Conservation (phyloP, 2,113 vertebrate species). For the Neogale vison region DNA sequence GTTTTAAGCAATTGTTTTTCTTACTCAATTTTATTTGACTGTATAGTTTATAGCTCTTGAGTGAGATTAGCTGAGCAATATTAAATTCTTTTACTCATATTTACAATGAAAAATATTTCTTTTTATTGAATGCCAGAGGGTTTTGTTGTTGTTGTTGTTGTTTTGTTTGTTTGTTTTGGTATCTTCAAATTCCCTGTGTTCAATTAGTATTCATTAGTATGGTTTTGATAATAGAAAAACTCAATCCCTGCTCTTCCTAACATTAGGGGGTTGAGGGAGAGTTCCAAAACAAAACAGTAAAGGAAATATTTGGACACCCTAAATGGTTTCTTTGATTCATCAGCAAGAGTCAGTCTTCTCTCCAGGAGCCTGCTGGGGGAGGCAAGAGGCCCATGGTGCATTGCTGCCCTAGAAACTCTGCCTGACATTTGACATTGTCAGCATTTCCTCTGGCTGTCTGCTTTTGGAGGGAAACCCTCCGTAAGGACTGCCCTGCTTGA, state of each 20-base stretch:
- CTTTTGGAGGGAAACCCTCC: conserved; percentile 46
- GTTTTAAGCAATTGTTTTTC: conserved; percentile 40
- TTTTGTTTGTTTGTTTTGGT: neutral
- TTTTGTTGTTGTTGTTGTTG: neutral
- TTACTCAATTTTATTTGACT: neutral
- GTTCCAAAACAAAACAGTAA: conserved; percentile 18
- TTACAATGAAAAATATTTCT: conserved; percentile 39
- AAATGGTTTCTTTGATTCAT: neutral
- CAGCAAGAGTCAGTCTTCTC: neutral
- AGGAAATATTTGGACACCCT: neutral
- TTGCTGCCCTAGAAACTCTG: conserved; percentile 40
- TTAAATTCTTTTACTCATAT: neutral
- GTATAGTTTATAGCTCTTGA: neutral
- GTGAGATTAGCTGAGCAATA: conserved; percentile 11
- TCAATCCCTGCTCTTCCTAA: neutral
- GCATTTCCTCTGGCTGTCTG: conserved; percentile 60
- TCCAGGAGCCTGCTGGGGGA: neutral
- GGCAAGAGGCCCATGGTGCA: neutral
- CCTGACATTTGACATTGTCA: conserved; percentile 3
- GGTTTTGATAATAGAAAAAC: neutral
- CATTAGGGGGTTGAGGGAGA: neutral
- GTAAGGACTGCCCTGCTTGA: conserved; percentile 43
- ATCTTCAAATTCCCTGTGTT: conserved; percentile 42
- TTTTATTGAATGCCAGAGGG: neutral
- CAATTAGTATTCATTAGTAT: conserved; percentile 34